Conservation (phyloP, 2,113 vertebrate species). For the Hiodon tergisus region DNA sequence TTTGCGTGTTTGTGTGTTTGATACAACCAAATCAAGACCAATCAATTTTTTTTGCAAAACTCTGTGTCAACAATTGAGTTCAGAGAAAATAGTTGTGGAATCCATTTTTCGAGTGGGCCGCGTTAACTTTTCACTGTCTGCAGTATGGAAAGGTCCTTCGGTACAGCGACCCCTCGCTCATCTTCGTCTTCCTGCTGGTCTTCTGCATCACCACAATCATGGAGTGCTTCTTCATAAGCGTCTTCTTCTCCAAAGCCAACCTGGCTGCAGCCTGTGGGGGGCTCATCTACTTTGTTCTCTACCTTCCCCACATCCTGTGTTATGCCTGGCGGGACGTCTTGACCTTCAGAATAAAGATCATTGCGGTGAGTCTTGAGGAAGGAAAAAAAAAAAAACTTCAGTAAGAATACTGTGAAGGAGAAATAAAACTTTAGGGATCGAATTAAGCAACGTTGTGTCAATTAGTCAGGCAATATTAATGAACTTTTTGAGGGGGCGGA, state of each 20-base stretch:
- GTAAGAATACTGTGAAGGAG: too few species aligned
- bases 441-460: too few species aligned
- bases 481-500: neutral
- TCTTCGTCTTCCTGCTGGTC: slow-evolving; percentile 87
- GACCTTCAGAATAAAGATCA: slow-evolving; percentile 74
- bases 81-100: too few species aligned
- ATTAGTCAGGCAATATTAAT: neutral
- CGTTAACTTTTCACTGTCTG: too few species aligned
- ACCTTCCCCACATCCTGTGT: slow-evolving; percentile 84
- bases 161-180: slow-evolving; percentile 86
- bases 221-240: slow-evolving; percentile 95
- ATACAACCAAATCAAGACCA: neutral
- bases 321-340: slow-evolving; percentile 89
- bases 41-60: too few species aligned
- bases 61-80: too few species aligned
- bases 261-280: slow-evolving; percentile 91
- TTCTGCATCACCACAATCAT: slow-evolving; percentile 84
- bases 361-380: slow-evolving; percentile 67
- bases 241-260: slow-evolving; percentile 92
- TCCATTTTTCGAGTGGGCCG: too few species aligned
- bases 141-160: slow-evolving; percentile 87
- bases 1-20: neutral
- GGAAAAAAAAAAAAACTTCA: too few species aligned
- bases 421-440: too few species aligned
- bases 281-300: slow-evolving; percentile 91